Conservation (phyloP, 2,888 invertebrate genomes). For the Heteromurus nitidus region DNA sequence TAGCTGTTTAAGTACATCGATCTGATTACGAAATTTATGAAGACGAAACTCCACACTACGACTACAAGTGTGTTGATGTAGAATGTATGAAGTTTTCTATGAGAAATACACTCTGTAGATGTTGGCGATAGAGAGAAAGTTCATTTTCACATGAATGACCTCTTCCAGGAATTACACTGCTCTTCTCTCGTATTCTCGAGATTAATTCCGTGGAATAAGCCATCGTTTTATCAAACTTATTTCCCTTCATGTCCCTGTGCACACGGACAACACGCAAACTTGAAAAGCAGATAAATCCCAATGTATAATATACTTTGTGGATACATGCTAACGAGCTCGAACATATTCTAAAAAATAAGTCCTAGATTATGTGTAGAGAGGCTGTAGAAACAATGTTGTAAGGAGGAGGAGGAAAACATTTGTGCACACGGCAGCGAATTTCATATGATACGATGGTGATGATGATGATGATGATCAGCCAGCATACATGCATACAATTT, state of each 20-base stretch:
- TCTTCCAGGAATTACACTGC: no score
- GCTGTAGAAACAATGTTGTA: background rate
- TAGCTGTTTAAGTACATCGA: no score
- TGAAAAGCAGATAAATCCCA: background rate
- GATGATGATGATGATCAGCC: slow-evolving; percentile 5
- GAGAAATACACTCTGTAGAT: no score
- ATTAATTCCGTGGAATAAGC: no score
- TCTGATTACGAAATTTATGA: no score
- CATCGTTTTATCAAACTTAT: no score
- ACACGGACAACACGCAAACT: background rate
- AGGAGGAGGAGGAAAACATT: background rate
- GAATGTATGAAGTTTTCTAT: no score
- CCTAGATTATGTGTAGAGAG: background rate
- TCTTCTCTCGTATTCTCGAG: no score
- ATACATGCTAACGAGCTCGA: background rate
- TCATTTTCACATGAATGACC: no score
- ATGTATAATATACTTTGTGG: background rate
- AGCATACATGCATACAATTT: background rate
- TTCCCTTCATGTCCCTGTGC: background rate
- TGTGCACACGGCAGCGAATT: background rate
- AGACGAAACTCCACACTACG: no score
- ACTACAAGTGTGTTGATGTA: no score
- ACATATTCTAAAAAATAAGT: background rate
- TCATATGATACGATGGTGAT: background rate
- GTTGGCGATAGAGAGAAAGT: no score